Conservation (phyloP, 1,140 invertebrate genomes). For the Trichonephila inaurata region DNA sequence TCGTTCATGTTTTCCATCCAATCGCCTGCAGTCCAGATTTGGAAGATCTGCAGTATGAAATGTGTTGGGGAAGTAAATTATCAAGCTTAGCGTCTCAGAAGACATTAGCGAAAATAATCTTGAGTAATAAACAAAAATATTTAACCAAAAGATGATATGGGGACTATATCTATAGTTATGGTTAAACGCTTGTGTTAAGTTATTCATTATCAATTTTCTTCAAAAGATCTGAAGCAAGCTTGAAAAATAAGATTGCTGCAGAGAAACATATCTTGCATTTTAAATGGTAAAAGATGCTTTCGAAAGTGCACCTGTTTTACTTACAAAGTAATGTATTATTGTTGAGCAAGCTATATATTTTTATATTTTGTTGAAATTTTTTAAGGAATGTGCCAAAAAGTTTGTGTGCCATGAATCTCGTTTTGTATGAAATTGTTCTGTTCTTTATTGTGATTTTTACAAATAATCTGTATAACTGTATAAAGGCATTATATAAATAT, state of each 20-base stretch:
- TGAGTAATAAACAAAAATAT: slow-evolving; percentile 71
- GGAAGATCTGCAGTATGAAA: slow-evolving; percentile 88
- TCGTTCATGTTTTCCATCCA: slow-evolving; percentile 97
- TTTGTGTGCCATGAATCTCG: background rate
- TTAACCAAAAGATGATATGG: slow-evolving; percentile 28
- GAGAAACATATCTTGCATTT: background rate
- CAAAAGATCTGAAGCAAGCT: background rate
- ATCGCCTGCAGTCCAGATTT: slow-evolving; percentile 91
- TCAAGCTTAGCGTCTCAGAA: slow-evolving; percentile 79
- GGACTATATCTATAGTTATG: background rate
- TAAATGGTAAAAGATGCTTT: background rate
- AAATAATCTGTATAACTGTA: too few species aligned
- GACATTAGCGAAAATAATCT: slow-evolving; percentile 66
- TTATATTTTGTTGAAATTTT: background rate
- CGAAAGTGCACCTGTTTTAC: background rate
- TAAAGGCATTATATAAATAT: too few species aligned
- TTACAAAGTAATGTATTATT: background rate
- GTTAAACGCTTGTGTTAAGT: background rate
- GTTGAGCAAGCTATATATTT: background rate
- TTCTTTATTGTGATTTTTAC: too few species aligned
- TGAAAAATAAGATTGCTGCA: background rate
- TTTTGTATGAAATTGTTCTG: too few species aligned
- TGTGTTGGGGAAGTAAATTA: slow-evolving; percentile 91
- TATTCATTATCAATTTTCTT: background rate
- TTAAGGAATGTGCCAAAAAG: background rate